These are phyloP conservation scores for Fringilla coelebs DNA, from an alignment of 2,797 vertebrate species.

Conservation along the genomic window DNA sequence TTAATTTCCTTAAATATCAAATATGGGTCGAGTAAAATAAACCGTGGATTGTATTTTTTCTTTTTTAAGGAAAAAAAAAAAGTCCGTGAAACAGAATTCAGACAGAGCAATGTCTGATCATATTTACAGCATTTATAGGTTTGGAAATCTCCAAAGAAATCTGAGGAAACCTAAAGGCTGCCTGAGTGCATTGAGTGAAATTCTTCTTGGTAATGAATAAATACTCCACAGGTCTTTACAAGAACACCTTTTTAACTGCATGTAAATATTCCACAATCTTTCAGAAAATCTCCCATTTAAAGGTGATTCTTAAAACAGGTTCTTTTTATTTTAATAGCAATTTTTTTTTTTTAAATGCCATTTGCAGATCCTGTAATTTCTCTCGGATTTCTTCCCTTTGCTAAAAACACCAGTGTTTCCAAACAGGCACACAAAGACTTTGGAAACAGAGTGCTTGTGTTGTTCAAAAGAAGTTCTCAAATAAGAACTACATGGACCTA, in stretches of 20 bases:
- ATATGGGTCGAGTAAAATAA: constrained; percentile 49
- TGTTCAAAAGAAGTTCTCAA: not conserved
- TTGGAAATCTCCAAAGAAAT: constrained; percentile 71
- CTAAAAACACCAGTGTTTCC: constrained; percentile 63
- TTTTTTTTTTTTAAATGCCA: constrained; percentile 25
- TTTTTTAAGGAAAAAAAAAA: not conserved
- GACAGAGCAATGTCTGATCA: constrained; percentile 55
- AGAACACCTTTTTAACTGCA: constrained; percentile 38
- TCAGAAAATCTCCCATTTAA: constrained; percentile 66
- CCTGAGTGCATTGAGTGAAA: constrained; percentile 43
- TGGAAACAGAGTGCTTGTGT: constrained; percentile 5
- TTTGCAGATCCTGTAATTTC: constrained; percentile 62
- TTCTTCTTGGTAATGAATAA: constrained; percentile 69
- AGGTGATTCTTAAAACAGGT: constrained; percentile 68
- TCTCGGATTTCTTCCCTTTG: constrained; percentile 44
- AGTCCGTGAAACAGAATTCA: constrained; percentile 22
- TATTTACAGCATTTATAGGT: constrained; percentile 56
- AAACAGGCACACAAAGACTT: constrained; percentile 47
- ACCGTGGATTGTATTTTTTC: not conserved
- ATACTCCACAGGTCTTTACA: constrained; percentile 60
- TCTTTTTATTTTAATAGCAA: not conserved
- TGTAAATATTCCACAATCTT: constrained; percentile 63
- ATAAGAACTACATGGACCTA: constrained; percentile 44
- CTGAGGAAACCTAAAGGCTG: constrained; percentile 63
- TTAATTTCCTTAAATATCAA: constrained; percentile 65